Evolutionary conservation across 2,888 invertebrate genomes (phyloP).

Genomic region (Malthinus flaveolus): DNA sequence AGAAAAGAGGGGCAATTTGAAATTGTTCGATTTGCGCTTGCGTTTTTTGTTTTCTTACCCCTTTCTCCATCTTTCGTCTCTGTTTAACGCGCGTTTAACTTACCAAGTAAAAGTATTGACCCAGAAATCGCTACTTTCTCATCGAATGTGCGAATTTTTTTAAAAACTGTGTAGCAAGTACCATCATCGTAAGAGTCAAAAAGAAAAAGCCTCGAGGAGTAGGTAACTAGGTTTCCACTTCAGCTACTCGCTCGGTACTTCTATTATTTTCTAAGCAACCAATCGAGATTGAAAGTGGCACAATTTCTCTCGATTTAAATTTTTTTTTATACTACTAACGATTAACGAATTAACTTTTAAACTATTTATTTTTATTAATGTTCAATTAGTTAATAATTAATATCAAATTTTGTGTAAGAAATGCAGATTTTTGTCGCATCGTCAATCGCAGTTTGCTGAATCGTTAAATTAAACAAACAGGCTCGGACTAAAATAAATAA

Average conservation of each 20-base stretch:
- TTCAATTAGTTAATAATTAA: too few species aligned
- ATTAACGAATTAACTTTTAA: too few species aligned
- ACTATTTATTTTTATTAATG: too few species aligned
- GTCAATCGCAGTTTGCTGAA: too few species aligned
- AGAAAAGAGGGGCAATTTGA: slow-evolving; percentile 15
- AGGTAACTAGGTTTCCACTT: slow-evolving; percentile 22
- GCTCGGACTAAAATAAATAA: too few species aligned
- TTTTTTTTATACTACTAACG: too few species aligned
- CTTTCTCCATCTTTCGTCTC: slow-evolving; percentile 19
- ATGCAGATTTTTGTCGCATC: too few species aligned
- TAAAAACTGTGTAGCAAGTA: slow-evolving; percentile 16
- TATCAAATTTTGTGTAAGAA: too few species aligned
- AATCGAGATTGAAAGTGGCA: slow-evolving; percentile 17
- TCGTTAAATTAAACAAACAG: too few species aligned
- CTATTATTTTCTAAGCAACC: slow-evolving; percentile 10
- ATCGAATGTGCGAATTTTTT: slow-evolving; percentile 15
- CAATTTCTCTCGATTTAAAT: slow-evolving; percentile 13
- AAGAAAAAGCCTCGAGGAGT: slow-evolving; percentile 12
- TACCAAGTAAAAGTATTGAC: slow-evolving; percentile 18
- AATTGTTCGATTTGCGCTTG: slow-evolving; percentile 28
- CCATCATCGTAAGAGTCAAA: slow-evolving; percentile 4
- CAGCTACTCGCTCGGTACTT: neutral
- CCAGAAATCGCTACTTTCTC: slow-evolving; percentile 23
- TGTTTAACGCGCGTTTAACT: slow-evolving; percentile 16
- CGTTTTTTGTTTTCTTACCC: slow-evolving; percentile 30